Evolutionary conservation across 2,888 invertebrate genomes (phyloP).

Genomic region (Tromatobia lineatoria): DNA sequence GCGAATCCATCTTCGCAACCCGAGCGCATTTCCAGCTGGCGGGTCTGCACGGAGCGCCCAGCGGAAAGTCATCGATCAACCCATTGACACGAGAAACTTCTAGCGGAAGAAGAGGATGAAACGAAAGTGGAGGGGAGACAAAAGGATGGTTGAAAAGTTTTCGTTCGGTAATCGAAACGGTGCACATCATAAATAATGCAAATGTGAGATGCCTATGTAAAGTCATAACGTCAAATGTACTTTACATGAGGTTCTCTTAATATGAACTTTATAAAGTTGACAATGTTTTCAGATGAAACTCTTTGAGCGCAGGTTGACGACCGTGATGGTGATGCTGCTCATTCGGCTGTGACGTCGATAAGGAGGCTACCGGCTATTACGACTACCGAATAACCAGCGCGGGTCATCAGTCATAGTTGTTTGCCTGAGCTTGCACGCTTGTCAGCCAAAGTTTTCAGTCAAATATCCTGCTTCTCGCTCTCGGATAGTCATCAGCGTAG

Average conservation of each 20-base stretch:
- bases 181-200: slow-evolving; percentile 11
- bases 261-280: background rate
- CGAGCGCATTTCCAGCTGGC: slow-evolving; percentile 62
- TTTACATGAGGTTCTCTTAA: background rate
- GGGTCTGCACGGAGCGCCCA: slow-evolving; percentile 33
- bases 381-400: slow-evolving; percentile 21
- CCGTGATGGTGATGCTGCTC: background rate
- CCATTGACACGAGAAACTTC: slow-evolving; percentile 63
- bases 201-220: background rate
- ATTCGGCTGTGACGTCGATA: slow-evolving; percentile 43
- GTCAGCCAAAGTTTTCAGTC: slow-evolving; percentile 30
- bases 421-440: slow-evolving; percentile 65
- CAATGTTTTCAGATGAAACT: background rate
- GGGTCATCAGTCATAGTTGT: slow-evolving; percentile 78
- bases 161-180: background rate
- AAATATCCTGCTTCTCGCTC: background rate
- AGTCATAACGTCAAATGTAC: background rate
- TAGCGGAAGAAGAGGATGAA: slow-evolving; percentile 1
- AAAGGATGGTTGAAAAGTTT: slow-evolving; percentile 2
- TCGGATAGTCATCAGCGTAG: background rate
- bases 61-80: slow-evolving; percentile 61
- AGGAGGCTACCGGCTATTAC: background rate
- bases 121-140: background rate
- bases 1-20: slow-evolving; percentile 67
- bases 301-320: background rate